These are phyloP conservation scores for Sarcoramphus papa DNA, from an alignment of 2,797 vertebrate species.

Conservation along the genomic window DNA sequence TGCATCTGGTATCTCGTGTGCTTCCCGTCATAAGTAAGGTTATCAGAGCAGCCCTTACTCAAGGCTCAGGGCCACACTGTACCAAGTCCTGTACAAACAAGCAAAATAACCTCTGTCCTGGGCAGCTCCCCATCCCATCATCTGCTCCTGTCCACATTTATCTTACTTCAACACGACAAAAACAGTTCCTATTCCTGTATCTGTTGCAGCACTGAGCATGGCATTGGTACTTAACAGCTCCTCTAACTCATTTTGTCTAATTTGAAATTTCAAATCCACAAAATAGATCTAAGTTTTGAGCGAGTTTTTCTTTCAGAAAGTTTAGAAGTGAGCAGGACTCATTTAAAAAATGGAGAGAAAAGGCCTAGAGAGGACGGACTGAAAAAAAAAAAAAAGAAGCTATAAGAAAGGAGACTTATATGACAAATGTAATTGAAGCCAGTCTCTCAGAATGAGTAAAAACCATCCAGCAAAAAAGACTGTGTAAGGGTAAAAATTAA, in stretches of 20 bases:
- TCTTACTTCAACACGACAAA: background rate
- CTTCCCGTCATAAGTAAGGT: background rate
- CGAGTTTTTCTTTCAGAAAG: background rate
- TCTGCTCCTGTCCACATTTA: background rate
- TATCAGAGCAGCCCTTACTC: background rate
- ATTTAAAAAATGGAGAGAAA: background rate
- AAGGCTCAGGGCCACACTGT: background rate
- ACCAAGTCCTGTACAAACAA: background rate
- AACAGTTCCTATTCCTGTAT: background rate
- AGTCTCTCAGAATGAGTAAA: background rate
- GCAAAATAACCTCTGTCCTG: background rate
- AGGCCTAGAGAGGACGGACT: background rate
- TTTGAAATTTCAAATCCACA: background rate
- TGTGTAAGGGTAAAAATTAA: background rate
- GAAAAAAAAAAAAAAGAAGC: background rate
- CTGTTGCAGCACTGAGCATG: background rate
- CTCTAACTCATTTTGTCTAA: background rate
- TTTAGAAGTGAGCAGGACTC: background rate
- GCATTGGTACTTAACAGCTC: background rate
- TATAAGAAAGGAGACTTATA: background rate
- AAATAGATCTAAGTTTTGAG: background rate
- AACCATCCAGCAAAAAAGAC: background rate
- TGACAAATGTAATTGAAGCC: background rate
- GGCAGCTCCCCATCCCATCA: background rate
- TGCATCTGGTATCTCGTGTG: rapidly evolving